Evolutionary conservation across 2,797 vertebrate genomes (phyloP).

Genomic region (Coranthus polyacanthus): DNA sequence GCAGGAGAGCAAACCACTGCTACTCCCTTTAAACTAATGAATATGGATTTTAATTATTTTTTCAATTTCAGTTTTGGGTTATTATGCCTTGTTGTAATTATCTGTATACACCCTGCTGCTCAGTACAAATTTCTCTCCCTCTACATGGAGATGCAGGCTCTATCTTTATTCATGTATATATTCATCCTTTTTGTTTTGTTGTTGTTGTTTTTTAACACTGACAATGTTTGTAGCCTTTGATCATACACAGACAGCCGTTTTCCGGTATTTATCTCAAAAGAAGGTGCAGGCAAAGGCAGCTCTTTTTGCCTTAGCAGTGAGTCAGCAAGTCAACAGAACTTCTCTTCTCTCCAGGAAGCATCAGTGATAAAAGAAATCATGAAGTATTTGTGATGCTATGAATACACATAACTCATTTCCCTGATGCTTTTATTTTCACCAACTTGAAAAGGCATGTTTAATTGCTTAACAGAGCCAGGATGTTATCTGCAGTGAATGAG

Average conservation of each 20-base stretch:
- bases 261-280: conserved; percentile 16
- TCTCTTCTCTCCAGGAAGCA: conserved; percentile 6
- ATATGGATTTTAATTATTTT: conserved; percentile 46
- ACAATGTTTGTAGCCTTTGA: conserved; percentile 33
- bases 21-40: conserved; percentile 57
- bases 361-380: conserved; percentile 18
- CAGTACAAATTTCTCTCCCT: conserved; percentile 4
- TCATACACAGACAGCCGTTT: conserved; percentile 21
- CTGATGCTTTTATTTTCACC: conserved; percentile 1
- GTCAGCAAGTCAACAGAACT: conserved; percentile 11
- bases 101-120: conserved; percentile 37
- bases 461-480: neutral
- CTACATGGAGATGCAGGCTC: conserved; percentile 2
- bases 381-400: conserved; percentile 10
- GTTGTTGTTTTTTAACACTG: conserved; percentile 19
- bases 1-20: conserved; percentile 12
- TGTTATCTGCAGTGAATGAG: neutral
- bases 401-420: conserved; percentile 5
- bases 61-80: conserved; percentile 59
- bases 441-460: neutral
- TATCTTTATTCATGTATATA: conserved; percentile 32
- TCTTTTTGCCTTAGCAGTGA: neutral
- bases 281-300: neutral
- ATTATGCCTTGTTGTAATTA: conserved; percentile 60
- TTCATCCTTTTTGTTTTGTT: conserved; percentile 16